Conservation (phyloP, 2,113 vertebrate genomes). For the Heterochromis multidens region DNA sequence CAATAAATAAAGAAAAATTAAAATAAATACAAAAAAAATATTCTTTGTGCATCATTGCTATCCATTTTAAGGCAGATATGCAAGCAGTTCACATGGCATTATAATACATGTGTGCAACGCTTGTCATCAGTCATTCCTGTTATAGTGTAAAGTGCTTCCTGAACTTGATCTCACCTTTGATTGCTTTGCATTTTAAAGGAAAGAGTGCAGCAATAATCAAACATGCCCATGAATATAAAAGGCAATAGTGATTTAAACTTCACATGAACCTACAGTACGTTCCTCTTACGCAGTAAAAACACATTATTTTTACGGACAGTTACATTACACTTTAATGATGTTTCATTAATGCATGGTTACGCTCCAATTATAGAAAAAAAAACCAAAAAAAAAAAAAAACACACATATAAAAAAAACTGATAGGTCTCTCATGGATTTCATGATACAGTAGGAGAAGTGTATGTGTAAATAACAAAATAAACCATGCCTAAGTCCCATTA, state of each 20-base stretch:
- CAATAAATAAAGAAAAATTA: not conserved
- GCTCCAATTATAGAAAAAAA: not conserved
- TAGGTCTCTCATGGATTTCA: not conserved
- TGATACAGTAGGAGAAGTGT: not conserved
- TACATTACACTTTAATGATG: not conserved
- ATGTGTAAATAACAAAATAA: not conserved
- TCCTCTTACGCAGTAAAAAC: not conserved
- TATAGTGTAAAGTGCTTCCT: conserved; percentile 5
- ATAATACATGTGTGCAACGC: not conserved
- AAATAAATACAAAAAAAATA: not conserved
- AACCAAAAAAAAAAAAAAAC: not conserved
- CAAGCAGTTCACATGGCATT: not conserved
- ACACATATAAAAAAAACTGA: not conserved
- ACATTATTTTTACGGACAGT: not conserved
- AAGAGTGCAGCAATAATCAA: not conserved
- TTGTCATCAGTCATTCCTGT: conserved; percentile 2
- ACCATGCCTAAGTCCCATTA: not conserved
- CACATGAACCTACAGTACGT: not conserved
- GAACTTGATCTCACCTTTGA: not conserved
- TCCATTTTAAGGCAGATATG: not conserved
- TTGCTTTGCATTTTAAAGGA: not conserved
- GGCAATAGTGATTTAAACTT: not conserved
- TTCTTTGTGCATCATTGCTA: not conserved
- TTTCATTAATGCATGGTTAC: not conserved
- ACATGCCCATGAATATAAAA: not conserved